Conservation (phyloP, 2,113 vertebrate species). For the Rana temporaria region DNA sequence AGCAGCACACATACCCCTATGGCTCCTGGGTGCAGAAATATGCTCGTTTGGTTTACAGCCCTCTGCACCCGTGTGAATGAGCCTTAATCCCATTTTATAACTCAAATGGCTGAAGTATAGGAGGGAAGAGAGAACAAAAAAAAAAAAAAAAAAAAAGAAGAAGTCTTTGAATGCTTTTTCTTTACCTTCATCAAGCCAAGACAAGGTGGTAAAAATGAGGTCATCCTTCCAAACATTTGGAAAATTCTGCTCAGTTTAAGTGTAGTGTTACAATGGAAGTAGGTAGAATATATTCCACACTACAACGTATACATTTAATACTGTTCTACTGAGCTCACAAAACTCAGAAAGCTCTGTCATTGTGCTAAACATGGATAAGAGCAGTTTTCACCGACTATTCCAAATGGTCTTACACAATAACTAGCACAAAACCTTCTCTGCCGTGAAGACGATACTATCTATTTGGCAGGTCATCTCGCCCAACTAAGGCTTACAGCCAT, state of each 20-base stretch:
- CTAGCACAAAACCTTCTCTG: no score
- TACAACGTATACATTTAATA: background rate
- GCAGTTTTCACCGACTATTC: no score
- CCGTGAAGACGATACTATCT: no score
- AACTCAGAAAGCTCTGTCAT: background rate
- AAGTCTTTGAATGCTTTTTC: background rate
- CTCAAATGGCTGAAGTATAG: background rate
- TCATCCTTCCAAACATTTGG: conserved; percentile 21
- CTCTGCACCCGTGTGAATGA: no score
- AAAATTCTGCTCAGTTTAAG: background rate
- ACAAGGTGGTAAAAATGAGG: conserved; percentile 32
- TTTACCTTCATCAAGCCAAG: background rate
- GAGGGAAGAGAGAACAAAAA: no score
- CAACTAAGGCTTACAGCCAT: no score
- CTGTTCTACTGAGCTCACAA: background rate
- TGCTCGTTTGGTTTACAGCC: no score
- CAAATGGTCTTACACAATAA: no score
- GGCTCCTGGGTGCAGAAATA: no score
- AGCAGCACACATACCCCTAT: no score
- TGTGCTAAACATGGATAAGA: background rate
- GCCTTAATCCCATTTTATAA: background rate
- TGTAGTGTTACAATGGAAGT: background rate
- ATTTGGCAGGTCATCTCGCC: no score
- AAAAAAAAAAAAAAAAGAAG: background rate
- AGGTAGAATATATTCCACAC: background rate